Evolutionary conservation across 37 sponge, comb jelly and placozoan genomes (phyloP).

Genomic region (Dysidea cf. avara): DNA sequence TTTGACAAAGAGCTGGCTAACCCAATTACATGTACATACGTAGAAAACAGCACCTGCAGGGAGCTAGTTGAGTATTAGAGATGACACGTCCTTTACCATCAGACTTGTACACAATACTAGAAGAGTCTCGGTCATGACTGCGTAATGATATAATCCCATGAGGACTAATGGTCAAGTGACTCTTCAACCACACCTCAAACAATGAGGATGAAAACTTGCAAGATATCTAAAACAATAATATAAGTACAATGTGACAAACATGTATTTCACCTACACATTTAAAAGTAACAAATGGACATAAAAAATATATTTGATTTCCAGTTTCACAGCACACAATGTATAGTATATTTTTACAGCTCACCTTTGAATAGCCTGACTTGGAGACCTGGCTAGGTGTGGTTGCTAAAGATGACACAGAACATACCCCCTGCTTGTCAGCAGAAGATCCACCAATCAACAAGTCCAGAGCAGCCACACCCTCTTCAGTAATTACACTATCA

Average conservation of each 20-base stretch:
- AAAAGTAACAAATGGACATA: neutral
- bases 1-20: no score
- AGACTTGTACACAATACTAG: slow-evolving; percentile 40
- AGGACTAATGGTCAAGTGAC: slow-evolving; percentile 30
- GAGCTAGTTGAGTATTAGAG: slow-evolving; percentile 11
- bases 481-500: slow-evolving; percentile 14
- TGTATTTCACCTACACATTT: no score
- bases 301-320: neutral
- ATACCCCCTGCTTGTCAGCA: neutral
- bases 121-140: slow-evolving; percentile 39
- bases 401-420: slow-evolving; percentile 26
- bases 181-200: slow-evolving; percentile 49
- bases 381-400: neutral
- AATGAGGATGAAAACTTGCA: slow-evolving; percentile 25
- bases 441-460: slow-evolving; percentile 29
- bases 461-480: slow-evolving; percentile 34
- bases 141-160: slow-evolving; percentile 45
- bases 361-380: slow-evolving; percentile 34
- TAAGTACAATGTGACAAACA: no score
- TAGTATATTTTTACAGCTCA: neutral
- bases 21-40: neutral
- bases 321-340: neutral
- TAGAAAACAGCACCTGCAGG: slow-evolving; percentile 12
- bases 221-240: slow-evolving; percentile 24
- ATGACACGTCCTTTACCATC: slow-evolving; percentile 45